Percentiles rank a stretch among this genome's conserved stretches.
phyloP scores from a whole-genome alignment of 1,140 invertebrate species.

The Drosophila novamexicana region DNA sequence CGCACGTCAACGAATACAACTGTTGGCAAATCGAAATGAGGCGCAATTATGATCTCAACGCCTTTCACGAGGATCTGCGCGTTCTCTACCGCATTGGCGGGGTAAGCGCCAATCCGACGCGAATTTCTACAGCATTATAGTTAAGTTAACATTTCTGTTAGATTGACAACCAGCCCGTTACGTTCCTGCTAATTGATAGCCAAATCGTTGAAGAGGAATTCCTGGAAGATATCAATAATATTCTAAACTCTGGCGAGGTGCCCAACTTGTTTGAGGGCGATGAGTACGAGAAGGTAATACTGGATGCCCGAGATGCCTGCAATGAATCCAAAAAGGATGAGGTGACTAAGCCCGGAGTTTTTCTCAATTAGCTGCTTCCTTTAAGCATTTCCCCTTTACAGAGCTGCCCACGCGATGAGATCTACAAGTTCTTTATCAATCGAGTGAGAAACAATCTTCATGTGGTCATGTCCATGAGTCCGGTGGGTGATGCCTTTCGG shows the following conservation, averaged over 20 bases:
- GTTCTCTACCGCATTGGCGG: constrained; percentile 90
- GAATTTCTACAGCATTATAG: not conserved
- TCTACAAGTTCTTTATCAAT: constrained; percentile 93
- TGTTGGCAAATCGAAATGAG: constrained; percentile 95
- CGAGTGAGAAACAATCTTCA: constrained; percentile 92
- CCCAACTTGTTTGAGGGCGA: constrained; percentile 94
- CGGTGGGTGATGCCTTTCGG: constrained; percentile 93
- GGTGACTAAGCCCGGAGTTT: constrained; percentile 68
- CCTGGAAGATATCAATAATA: constrained; percentile 96
- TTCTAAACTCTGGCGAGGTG: constrained; percentile 94
- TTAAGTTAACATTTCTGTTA: constrained; percentile 6
- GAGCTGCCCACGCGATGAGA: constrained; percentile 89
- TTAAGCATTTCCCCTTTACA: constrained; percentile 10
- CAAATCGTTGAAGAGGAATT: constrained; percentile 97
- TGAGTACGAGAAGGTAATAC: constrained; percentile 92
- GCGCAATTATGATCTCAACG: constrained; percentile 91
- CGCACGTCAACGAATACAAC: constrained; percentile 92
- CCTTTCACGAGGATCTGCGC: constrained; percentile 92
- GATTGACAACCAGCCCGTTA: constrained; percentile 90
- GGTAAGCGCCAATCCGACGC: constrained; percentile 48
- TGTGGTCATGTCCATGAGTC: constrained; percentile 95
- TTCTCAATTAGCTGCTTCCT: not conserved
- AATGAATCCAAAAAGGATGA: constrained; percentile 87
- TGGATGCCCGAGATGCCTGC: constrained; percentile 89
- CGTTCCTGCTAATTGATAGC: constrained; percentile 95